Evolutionary conservation across 2,113 vertebrate genomes (phyloP), one percentile per base, ranked within the genome.

Genomic region (Brachirus orientalis): DNA sequence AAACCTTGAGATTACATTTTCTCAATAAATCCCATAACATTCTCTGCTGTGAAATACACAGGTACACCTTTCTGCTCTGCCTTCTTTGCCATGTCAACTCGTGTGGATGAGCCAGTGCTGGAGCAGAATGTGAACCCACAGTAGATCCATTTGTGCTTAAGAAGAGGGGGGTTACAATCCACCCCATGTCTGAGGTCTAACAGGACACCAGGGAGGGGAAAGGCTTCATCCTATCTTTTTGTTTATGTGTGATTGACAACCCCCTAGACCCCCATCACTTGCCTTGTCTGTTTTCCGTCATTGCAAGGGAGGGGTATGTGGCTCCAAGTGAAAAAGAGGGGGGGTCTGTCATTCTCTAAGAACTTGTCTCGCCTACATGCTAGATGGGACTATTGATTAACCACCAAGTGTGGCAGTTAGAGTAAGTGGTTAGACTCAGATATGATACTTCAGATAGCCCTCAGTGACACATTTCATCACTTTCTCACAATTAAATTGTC

Each of bases 331-430:
- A 69, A 76, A 83, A 77, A 41, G 45, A 6, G 45, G 45, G 45
- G 45, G 45, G 6, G 40, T 28, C 28, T 28, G 28, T 82, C 63
- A 47, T 50, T 71, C 77, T 87, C 85, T 47, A 19, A 52, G 72
- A 77, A 53, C 36, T 72, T 79, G 78, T 72, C 68, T 83, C 69
- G 80, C 72, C 64, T 57, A 38, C 44, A 63, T 63, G 36, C 17
- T 45, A 60, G 63, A 85, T 80, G 59, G 69, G 58, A 57, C 45
- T 89, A 88, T 91, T 79, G 83, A 91, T 83, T 79, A 74, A 35
- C n/a, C 73, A 40, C 35, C 0, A 16, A 69, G 64, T 28, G 10
- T 76, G 40, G 45, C 83, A 75, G 52, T 38, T 17, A 19, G 72
- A 67, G 69, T 37, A 55, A 68, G 84, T 52, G 37, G 36, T 73